Evolutionary conservation across 1,140 invertebrate genomes (phyloP), one percentile per base, ranked within the genome.

Genomic region (Aphelinus atriplicis): DNA sequence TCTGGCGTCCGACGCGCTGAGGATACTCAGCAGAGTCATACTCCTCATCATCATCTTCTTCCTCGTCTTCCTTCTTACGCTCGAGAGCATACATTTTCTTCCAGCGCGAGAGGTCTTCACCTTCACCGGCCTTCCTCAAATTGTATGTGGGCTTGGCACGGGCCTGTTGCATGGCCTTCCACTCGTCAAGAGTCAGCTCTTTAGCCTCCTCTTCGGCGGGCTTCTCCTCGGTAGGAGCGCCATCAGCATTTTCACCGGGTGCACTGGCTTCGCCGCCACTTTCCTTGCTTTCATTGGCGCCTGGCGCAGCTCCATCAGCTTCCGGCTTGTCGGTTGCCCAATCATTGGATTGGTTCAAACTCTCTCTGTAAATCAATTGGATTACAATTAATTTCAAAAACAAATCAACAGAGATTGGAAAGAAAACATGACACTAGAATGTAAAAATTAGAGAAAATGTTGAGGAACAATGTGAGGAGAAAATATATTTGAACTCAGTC

Each of bases 121-220:
- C 96, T 89, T 98, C 96, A 58, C 95, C 95, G 71, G 96, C 94
- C 87, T 97, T 96, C 73, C 96, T 92, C 78, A 97, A 87, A 86
- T 98, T 97, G 83, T 94, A 97, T 78, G 93, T 92, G 47, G 96
- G 95, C 82, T 94, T 94, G 58, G 91, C 91, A 81, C 94, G 91
- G 73, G 91, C 91, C 45, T 73, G 70, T 78, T 92, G 91, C 80
- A 94, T 87, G 72, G 94, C 94, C 86, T 96, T 96, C 92, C 94
- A 97, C 90, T 97, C 95, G 82, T 97, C 95, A 64, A 96, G 88
- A 58, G 95, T 97, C 72, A 96, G 88, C 88, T 95, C 93, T 77
- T 93, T 93, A 76, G 92, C 89, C 86, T 95, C 94, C 78, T 94
- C 94, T 81, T 94, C 94, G n/a, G 84, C 88, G 0, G 91, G 91